These are phyloP conservation scores for Dilophus febrilis DNA, from an alignment of 2,888 invertebrate species.

Conservation along the genomic window DNA sequence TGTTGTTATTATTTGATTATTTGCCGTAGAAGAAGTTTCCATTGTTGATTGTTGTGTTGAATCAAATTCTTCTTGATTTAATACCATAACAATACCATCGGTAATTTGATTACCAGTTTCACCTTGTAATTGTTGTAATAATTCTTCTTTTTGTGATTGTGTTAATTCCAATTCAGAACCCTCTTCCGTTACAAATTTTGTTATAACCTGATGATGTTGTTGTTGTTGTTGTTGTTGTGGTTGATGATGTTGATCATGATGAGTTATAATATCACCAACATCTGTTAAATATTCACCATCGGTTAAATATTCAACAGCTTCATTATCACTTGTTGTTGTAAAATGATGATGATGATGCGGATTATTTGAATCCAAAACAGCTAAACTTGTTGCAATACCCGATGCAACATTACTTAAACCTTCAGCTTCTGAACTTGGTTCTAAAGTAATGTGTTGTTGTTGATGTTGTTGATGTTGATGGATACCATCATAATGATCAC, in stretches of 20 bases:
- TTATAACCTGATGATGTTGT: not conserved
- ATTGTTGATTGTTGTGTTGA: constrained; percentile 1
- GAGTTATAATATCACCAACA: constrained; percentile 8
- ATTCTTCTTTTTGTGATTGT: constrained; percentile 27
- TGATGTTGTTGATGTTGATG: constrained; percentile 12
- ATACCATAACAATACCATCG: constrained; percentile 25
- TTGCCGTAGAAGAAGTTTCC: too few relatives aligned
- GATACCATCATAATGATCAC: too few relatives aligned
- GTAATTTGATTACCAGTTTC: constrained; percentile 18
- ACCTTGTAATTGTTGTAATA: constrained; percentile 26
- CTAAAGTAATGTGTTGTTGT: constrained; percentile 4
- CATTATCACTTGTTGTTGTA: constrained; percentile 6
- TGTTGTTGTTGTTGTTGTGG: constrained; percentile 6
- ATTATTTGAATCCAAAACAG: constrained; percentile 35
- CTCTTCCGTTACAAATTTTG: constrained; percentile 33
- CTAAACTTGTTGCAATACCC: constrained; percentile 38
- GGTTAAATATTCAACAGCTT: constrained; percentile 10
- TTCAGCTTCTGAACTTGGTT: constrained; percentile 36
- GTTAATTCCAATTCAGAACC: constrained; percentile 30
- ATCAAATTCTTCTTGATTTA: constrained; percentile 18
- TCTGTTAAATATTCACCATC: constrained; percentile 9
- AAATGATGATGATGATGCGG: constrained; percentile 12
- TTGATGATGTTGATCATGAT: constrained; percentile 4
- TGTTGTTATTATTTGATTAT: too few relatives aligned
- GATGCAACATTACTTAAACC: constrained; percentile 37